Evolutionary conservation across 2,888 invertebrate species (phyloP).

Genomic region (Seladonia tumulorum): DNA sequence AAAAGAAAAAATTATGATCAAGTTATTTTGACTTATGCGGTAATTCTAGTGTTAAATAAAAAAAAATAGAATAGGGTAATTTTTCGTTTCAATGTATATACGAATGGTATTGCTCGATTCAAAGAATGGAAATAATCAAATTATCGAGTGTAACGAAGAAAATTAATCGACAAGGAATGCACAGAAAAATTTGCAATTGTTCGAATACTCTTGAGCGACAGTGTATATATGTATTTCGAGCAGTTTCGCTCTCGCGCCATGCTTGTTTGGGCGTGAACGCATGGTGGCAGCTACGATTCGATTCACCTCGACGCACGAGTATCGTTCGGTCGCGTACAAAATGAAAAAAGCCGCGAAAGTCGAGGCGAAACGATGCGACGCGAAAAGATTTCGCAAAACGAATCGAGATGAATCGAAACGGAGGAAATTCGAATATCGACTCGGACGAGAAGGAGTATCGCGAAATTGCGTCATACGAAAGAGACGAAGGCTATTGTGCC

Average conservation of each 20-base stretch:
- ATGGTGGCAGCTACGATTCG: slow-evolving; percentile 43
- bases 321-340: slow-evolving; percentile 1
- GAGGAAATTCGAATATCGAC: neutral
- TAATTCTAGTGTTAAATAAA: no score
- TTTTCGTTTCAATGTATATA: no score
- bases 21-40: no score
- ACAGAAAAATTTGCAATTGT: neutral
- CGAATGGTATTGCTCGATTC: neutral
- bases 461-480: slow-evolving; percentile 18
- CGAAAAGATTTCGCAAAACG: neutral
- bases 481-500: slow-evolving; percentile 46
- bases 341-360: neutral
- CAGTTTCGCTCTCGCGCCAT: slow-evolving; percentile 71
- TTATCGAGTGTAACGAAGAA: neutral
- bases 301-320: slow-evolving; percentile 13
- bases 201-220: neutral
- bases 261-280: slow-evolving; percentile 78
- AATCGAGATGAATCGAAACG: neutral
- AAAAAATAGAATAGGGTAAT: no score
- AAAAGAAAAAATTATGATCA: no score
- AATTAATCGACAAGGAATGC: neutral
- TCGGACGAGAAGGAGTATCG: neutral
- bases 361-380: neutral
- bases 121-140: neutral
- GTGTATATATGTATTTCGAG: slow-evolving; percentile 5